Percentiles rank a stretch among this genome's conserved stretches.
Evolutionary conservation across 2,113 vertebrate species (phyloP).

Genomic region (Zosterops hypoxanthus): DNA sequence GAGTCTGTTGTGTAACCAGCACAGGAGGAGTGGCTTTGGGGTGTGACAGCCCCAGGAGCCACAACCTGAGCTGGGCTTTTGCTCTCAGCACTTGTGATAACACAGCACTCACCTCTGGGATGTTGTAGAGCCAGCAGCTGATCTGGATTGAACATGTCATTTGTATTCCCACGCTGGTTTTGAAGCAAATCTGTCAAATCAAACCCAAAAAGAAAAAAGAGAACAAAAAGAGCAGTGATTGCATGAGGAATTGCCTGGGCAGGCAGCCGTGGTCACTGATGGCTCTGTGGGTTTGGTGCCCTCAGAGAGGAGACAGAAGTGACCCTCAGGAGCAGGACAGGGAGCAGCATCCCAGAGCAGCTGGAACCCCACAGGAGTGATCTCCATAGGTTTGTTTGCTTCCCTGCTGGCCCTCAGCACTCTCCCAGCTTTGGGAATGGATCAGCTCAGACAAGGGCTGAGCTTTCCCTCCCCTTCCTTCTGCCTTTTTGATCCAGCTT

Average conservation of each 20-base stretch:
- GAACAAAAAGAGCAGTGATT: not conserved
- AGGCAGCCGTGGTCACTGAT: not conserved
- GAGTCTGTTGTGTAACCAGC: not conserved
- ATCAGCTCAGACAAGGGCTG: not conserved
- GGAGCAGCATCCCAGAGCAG: accelerated
- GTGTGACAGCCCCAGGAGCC: not conserved
- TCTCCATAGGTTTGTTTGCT: not conserved
- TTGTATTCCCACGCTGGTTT: slow-evolving; percentile 52
- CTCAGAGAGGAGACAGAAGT: not conserved
- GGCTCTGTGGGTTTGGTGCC: not conserved
- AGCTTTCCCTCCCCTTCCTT: not conserved
- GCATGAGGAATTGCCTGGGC: not conserved
- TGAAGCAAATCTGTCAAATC: slow-evolving; percentile 45
- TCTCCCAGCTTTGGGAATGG: not conserved
- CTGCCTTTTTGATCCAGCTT: not conserved
- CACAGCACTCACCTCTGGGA: not conserved
- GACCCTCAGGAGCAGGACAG: not conserved
- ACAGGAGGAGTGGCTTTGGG: not conserved
- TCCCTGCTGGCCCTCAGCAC: not conserved
- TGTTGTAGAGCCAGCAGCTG: slow-evolving; percentile 19
- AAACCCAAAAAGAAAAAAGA: slow-evolving; percentile 4
- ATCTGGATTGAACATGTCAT: slow-evolving; percentile 58
- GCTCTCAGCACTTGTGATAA: not conserved
- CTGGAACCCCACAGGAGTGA: not conserved
- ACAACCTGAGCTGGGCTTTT: not conserved